Evolutionary conservation across 1,140 invertebrate species (phyloP).

Genomic region (Mycetomoellerius zeteki): DNA sequence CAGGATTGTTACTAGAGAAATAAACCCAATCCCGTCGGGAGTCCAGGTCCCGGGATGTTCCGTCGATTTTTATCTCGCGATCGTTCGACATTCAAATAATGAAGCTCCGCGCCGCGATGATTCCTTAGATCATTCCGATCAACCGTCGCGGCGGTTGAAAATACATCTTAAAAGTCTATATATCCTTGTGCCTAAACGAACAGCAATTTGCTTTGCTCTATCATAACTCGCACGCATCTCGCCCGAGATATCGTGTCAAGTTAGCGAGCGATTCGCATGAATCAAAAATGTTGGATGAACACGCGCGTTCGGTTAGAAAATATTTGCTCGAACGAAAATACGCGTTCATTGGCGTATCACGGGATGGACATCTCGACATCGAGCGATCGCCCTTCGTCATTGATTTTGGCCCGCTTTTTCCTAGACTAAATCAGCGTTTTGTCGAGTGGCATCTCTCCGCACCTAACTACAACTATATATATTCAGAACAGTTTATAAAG

Average conservation of each 20-base stretch:
- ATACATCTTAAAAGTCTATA: constrained; percentile 38
- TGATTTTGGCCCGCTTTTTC: not conserved
- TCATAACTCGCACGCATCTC: constrained; percentile 24
- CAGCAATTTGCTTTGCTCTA: not conserved
- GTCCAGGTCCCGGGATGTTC: constrained; percentile 4
- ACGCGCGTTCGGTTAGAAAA: constrained; percentile 33
- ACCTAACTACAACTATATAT: constrained; percentile 16
- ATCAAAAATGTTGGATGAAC: constrained; percentile 1
- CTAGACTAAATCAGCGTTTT: constrained; percentile 5
- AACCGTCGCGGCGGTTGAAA: constrained; percentile 22
- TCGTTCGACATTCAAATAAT: not conserved
- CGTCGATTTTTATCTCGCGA: constrained; percentile 21
- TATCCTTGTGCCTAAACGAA: constrained; percentile 36
- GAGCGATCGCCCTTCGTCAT: not conserved
- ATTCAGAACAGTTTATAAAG: constrained; percentile 34
- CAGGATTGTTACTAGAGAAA: constrained; percentile 11
- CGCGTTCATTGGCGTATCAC: constrained; percentile 17
- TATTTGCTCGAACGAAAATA: constrained; percentile 48
- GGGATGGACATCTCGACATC: constrained; percentile 11
- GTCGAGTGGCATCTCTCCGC: constrained; percentile 19
- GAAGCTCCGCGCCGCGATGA: constrained; percentile 26
- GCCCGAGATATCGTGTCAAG: constrained; percentile 4
- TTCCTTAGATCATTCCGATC: not conserved
- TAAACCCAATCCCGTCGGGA: constrained; percentile 54
- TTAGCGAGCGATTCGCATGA: constrained; percentile 12